Evolutionary conservation across 2,797 vertebrate genomes (phyloP), one percentile per base, ranked within the genome.

Genomic region (Tauraco hartlaubi): DNA sequence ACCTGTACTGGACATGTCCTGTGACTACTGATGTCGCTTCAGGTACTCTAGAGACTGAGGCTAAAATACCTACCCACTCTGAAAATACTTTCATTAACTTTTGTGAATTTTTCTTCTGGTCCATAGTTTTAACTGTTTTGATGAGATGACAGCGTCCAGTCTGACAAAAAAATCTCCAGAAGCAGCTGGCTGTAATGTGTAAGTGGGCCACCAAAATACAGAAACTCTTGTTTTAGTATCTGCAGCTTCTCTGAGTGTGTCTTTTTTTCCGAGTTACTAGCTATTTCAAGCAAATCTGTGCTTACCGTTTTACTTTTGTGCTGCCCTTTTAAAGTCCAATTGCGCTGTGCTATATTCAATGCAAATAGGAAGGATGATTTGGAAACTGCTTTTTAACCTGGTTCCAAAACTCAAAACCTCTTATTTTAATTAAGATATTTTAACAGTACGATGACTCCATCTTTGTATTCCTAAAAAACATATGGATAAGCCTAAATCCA

Each of bases 21-120:
- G 0, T 28, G 15, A 5, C 22, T 85, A 28, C 41, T 71, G 46
- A 16, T 55, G 52, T 55, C 0, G 0, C 75, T 77, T 55, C 64
- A 39, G 15, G 12, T 76, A 25, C 33, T 74, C 21, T 49, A 33
- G 61, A 85, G 44, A 35, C 12, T 43, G 59, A 85, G 8, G 10
- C 17, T 64, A 12, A 83, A 80, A 49, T 54, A 61, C 15, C 29
- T 54, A 9, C 37, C 4, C 7, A 7, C 13, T 7, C 12, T 4
- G 4, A 1, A 5, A 49, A 49, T 8, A 4, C 44, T 87, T 82
- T n/a, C 6, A 15, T 44, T 67, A 49, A 23, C 12, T 69, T 6
- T 7, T 51, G 16, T 54, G 29, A 68, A 29, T 35, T 67, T 12
- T 74, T 76, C 15, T 73, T 69, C 33, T 69, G n/a, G 23, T 48